Percentiles rank a stretch among this genome's conserved stretches.
Conservation (phyloP, 2,888 invertebrate species). For the Pyrocoelia pectoralis region DNA sequence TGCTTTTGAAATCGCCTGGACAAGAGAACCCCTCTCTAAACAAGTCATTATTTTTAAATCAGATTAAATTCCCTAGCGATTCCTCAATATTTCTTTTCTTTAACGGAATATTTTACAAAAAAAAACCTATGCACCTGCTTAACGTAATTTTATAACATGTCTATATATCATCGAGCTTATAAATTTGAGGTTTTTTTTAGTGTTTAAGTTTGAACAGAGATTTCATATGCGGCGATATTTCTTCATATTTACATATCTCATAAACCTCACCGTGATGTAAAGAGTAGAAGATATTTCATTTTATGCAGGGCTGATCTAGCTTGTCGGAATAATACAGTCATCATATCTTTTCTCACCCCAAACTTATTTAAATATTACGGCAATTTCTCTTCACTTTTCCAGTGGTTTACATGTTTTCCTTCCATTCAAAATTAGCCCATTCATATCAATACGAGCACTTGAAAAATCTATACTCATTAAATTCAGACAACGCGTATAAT, state of each 20-base stretch:
- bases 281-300: conserved; percentile 51
- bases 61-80: conserved; percentile 16
- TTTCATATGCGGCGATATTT: conserved; percentile 56
- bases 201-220: conserved; percentile 55
- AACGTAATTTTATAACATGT: conserved; percentile 18
- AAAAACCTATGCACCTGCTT: conserved; percentile 9
- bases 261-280: conserved; percentile 53
- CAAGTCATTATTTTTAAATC: conserved; percentile 31
- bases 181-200: conserved; percentile 30
- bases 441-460: no score
- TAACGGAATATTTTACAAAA: background rate
- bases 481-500: background rate
- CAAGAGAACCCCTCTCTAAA: conserved; percentile 22
- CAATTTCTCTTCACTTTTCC: conserved; percentile 25
- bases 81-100: background rate
- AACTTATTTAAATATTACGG: conserved; percentile 26
- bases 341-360: conserved; percentile 25
- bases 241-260: conserved; percentile 58
- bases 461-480: no score
- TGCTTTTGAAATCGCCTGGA: conserved; percentile 32
- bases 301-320: conserved; percentile 47
- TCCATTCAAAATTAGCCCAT: conserved; percentile 5
- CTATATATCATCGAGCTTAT: conserved; percentile 16
- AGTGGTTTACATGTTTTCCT: conserved; percentile 15
- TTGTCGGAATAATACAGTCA: conserved; percentile 37